These are phyloP conservation scores for Saccostrea cuccullata DNA, from an alignment of 1,140 invertebrate genomes.

Conservation along the genomic window DNA sequence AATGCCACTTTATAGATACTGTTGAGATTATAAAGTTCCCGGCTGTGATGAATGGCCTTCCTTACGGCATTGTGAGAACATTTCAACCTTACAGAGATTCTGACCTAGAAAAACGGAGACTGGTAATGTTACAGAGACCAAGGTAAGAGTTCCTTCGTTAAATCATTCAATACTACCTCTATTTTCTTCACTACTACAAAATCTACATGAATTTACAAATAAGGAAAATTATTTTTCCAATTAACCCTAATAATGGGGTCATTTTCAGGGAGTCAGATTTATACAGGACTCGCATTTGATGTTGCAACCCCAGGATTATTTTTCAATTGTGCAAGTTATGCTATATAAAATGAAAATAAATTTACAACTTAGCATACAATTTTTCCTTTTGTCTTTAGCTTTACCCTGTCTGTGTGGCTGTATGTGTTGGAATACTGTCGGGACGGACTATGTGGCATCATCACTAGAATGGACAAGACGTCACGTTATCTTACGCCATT, in stretches of 20 bases:
- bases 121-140: constrained; percentile 47
- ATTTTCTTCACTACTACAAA: too few relatives aligned
- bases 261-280: too few relatives aligned
- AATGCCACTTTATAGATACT: constrained; percentile 55
- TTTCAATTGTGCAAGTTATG: too few relatives aligned
- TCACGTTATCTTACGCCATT: constrained; percentile 35
- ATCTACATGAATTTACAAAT: too few relatives aligned
- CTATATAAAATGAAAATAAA: too few relatives aligned
- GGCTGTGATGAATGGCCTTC: constrained; percentile 61
- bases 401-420: constrained; percentile 41
- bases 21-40: constrained; percentile 59
- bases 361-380: too few relatives aligned
- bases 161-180: too few relatives aligned
- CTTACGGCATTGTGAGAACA: constrained; percentile 57
- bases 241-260: too few relatives aligned
- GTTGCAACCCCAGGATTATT: too few relatives aligned
- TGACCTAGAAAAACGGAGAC: constrained; percentile 53
- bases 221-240: too few relatives aligned
- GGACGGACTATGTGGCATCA: not conserved
- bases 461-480: constrained; percentile 23
- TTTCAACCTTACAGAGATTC: constrained; percentile 47
- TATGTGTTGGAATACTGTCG: constrained; percentile 47
- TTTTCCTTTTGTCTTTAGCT: not conserved
- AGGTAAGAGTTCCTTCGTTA: constrained; percentile 31
- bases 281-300: too few relatives aligned